phyloP scores from a whole-genome alignment of 2,113 vertebrate species.

The Mandrillus leucophaeus region DNA sequence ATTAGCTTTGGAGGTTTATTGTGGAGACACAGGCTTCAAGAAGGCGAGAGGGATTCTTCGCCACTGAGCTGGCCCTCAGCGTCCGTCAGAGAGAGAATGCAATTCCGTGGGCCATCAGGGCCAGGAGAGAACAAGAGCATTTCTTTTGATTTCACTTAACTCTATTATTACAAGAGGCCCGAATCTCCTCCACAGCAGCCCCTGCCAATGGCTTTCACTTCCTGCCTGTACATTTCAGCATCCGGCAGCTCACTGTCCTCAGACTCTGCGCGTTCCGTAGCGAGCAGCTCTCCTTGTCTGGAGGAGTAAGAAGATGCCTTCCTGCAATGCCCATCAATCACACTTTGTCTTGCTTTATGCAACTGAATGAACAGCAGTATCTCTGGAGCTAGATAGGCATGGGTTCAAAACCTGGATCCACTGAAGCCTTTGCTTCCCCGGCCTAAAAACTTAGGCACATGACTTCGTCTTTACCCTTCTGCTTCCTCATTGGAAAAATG shows the following conservation, averaged over 20 bases:
- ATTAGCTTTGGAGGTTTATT: fast-evolving
- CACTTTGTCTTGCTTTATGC: neutral
- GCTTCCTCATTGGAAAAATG: neutral
- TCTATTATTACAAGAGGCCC: neutral
- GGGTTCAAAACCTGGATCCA: neutral
- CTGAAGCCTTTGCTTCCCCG: neutral
- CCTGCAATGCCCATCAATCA: neutral
- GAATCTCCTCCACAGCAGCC: neutral
- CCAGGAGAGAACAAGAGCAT: neutral
- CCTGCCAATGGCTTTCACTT: neutral
- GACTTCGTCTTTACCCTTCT: neutral
- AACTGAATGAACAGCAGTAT: too few species aligned
- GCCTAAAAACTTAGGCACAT: too few species aligned
- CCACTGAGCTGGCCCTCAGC: neutral
- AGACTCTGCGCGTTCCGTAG: fast-evolving
- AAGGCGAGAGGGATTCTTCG: neutral
- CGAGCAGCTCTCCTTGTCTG: fast-evolving
- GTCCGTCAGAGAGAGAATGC: neutral
- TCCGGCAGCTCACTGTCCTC: fast-evolving
- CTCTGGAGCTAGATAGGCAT: neutral
- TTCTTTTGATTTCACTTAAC: neutral
- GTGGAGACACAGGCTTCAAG: fast-evolving
- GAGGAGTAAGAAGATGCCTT: neutral
- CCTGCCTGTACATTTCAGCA: fast-evolving
- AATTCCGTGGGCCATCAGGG: neutral